Percentiles rank a stretch among this genome's conserved stretches.
phyloP scores from a whole-genome alignment of 2,113 vertebrate species.

The Leuciscus idus region DNA sequence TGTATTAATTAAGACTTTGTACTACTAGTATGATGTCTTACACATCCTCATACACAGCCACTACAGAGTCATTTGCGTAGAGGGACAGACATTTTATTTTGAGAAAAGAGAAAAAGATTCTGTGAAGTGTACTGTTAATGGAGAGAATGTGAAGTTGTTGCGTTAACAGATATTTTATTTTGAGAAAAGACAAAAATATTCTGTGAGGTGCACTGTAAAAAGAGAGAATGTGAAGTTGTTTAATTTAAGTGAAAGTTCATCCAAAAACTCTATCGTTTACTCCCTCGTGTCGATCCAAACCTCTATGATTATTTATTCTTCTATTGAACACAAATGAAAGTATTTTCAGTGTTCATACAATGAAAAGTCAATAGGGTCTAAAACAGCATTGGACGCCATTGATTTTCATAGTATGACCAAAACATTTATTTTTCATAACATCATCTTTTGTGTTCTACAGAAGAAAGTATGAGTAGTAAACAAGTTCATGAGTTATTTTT shows the following conservation, averaged over 20 bases:
- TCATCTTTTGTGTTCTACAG: background rate
- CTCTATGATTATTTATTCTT: background rate
- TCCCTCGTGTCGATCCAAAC: background rate
- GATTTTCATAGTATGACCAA: background rate
- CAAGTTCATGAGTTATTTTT: background rate
- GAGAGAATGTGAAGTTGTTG: background rate
- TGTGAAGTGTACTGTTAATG: background rate
- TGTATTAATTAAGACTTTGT: conserved; percentile 1
- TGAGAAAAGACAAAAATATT: background rate
- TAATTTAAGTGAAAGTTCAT: background rate
- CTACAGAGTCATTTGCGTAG: background rate
- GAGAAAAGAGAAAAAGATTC: background rate
- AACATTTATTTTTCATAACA: background rate
- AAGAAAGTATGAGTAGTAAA: too few relatives aligned
- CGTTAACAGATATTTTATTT: background rate
- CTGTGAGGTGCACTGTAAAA: background rate
- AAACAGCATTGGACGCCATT: background rate
- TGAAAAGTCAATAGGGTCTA: background rate
- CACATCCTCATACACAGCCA: too few relatives aligned
- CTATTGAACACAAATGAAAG: background rate
- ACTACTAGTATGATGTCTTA: background rate
- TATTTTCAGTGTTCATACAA: background rate
- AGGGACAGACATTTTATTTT: background rate
- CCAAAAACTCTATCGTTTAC: background rate
- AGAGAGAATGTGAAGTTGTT: background rate